These are phyloP conservation scores for Macrobrachium rosenbergii DNA, from an alignment of 1,140 invertebrate genomes.

Conservation along the genomic window DNA sequence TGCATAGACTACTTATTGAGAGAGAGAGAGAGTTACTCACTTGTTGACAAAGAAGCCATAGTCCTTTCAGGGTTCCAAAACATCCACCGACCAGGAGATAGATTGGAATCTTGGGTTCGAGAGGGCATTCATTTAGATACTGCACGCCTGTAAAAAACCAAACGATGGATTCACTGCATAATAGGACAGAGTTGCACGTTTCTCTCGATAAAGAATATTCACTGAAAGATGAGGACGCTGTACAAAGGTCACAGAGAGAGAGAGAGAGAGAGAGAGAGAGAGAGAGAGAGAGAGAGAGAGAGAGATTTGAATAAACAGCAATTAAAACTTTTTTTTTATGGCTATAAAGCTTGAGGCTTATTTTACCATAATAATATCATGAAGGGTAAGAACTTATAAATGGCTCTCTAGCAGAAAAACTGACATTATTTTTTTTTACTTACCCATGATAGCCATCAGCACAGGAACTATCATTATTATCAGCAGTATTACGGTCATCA, in stretches of 20 bases:
- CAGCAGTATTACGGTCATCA: slow-evolving; percentile 46
- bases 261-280: too few relatives aligned
- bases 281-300: too few relatives aligned
- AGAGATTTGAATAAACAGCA: too few relatives aligned
- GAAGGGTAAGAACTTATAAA: too few relatives aligned
- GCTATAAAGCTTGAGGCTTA: too few relatives aligned
- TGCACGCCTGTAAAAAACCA: slow-evolving; percentile 39
- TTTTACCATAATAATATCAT: too few relatives aligned
- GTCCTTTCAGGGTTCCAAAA: slow-evolving; percentile 43
- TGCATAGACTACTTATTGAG: background rate
- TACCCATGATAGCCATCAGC: slow-evolving; percentile 45
- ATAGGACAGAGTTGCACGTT: too few relatives aligned
- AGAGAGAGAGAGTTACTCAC: background rate
- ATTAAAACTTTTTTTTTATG: too few relatives aligned
- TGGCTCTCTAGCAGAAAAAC: too few relatives aligned
- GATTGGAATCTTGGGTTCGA: slow-evolving; percentile 54
- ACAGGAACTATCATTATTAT: slow-evolving; percentile 26
- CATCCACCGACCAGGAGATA: slow-evolving; percentile 55
- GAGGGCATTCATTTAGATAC: slow-evolving; percentile 46
- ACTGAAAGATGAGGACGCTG: too few relatives aligned
- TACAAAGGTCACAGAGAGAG: too few relatives aligned
- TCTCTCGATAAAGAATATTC: too few relatives aligned
- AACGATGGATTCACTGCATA: background rate
- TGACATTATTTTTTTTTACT: background rate
- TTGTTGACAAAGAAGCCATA: slow-evolving; percentile 55